Evolutionary conservation across 2,113 vertebrate genomes (phyloP), one percentile per base, ranked within the genome.

Genomic region (Scortum barcoo): DNA sequence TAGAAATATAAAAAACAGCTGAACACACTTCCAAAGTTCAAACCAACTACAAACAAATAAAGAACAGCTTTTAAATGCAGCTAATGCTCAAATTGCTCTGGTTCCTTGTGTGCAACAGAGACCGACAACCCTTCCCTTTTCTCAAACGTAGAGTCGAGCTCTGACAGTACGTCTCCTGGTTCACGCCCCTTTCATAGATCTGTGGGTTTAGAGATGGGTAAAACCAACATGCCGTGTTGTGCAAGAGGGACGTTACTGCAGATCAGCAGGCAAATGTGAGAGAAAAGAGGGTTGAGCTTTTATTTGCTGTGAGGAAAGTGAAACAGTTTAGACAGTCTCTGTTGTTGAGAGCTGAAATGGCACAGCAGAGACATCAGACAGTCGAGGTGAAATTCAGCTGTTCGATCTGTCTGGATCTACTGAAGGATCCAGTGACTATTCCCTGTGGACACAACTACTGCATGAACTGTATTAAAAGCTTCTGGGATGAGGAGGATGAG

Each of bases 341-440:
- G 30, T 7, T 65, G 11, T 11, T 22, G 14, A 73, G 67, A 68
- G 42, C 3, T 19, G 54, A 83, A 56, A 87, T 80, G 80, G 80
- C 58, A 0, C 58, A 72, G 30, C 11, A 20, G 22, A 0, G 16
- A 50, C 16, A 46, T 7, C 33, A 38, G 28, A 3, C 50, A 24
- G 51, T 60, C 36, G 12, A 20, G 3, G 5, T 11, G 24, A 65
- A 20, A 22, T 51, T 65, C 6, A 36, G 16, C 12, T 82, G 78
- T 69, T 74, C 62, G 0, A 50, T 81, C 24, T 81, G 83, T 76
- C 46, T 77, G 83, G 60, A 77, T 48, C 72, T 72, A 19, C 72
- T 85, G n/a, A 76, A 60, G 72, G 60, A 77, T 40, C 83, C 67
- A 2, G 78, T 81, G 60, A 76, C 66, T 20, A 3, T 54, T 75